Conservation (phyloP, 2,113 vertebrate genomes). For the Parus major region DNA sequence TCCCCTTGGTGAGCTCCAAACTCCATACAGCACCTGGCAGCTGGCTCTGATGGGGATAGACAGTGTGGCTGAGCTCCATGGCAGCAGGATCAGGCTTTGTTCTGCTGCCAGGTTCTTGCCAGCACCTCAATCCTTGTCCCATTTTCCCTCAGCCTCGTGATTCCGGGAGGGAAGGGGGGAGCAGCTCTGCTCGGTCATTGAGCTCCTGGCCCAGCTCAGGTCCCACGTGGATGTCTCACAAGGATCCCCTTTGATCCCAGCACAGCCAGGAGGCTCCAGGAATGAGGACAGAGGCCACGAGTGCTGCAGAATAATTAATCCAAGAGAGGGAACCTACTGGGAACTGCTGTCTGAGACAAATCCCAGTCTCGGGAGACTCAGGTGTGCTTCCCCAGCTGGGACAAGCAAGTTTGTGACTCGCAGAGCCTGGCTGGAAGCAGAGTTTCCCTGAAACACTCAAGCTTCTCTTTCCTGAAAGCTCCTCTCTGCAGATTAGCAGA, state of each 20-base stretch:
- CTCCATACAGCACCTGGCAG: not conserved
- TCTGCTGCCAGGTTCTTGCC: not conserved
- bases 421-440: not conserved
- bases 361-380: not conserved
- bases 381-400: not conserved
- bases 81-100: not conserved
- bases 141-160: not conserved
- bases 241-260: not conserved
- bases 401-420: not conserved
- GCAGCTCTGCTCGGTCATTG: rapidly evolving
- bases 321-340: not conserved
- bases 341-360: not conserved
- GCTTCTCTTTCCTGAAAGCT: constrained; percentile 36
- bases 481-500: not conserved
- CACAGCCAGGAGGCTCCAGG: not conserved
- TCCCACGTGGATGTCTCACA: not conserved
- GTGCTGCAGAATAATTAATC: not conserved
- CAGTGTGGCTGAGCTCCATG: not conserved
- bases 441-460: not conserved
- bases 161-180: not conserved
- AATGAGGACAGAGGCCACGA: not conserved
- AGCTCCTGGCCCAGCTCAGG: not conserved
- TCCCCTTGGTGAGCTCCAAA: not conserved
- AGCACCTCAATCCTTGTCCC: not conserved
- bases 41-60: not conserved